A percentile compares a stretch with the other conserved stretches of the same genome.
These are phyloP conservation scores for Rhinolophus ferrumequinum DNA, from an alignment of 2,113 vertebrate genomes.

Conservation along the genomic window DNA sequence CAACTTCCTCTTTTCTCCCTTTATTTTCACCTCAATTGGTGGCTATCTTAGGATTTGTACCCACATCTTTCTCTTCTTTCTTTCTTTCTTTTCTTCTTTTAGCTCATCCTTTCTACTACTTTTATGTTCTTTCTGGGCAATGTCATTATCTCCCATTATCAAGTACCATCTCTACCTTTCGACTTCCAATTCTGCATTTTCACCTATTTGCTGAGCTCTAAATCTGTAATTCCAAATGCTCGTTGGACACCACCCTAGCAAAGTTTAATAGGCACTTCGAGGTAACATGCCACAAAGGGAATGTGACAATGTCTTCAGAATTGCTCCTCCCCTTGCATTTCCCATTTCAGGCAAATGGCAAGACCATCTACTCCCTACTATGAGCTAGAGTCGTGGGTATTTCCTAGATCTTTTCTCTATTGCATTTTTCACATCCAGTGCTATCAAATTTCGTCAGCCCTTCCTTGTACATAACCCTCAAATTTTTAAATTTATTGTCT, in stretches of 20 bases:
- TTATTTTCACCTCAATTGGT: background rate
- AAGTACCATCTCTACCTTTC: background rate
- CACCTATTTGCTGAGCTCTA: background rate
- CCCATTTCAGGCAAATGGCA: background rate
- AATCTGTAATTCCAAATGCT: background rate
- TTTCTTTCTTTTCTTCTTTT: background rate
- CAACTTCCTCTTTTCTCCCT: background rate
- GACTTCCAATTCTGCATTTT: background rate
- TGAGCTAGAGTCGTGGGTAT: background rate
- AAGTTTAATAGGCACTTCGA: background rate
- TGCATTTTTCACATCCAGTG: background rate
- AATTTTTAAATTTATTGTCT: background rate
- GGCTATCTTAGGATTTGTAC: background rate
- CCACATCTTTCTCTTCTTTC: background rate
- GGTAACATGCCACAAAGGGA: background rate
- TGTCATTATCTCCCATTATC: background rate
- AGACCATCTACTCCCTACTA: accelerated
- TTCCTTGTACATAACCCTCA: background rate
- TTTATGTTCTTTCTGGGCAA: background rate
- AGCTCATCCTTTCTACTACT: too few relatives aligned
- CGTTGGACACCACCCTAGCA: background rate
- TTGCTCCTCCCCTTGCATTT: too few relatives aligned
- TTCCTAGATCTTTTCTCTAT: background rate
- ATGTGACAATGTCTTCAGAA: background rate
- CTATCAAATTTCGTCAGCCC: background rate